Evolutionary conservation across 2,797 vertebrate genomes (phyloP).

Genomic region (Denticeps clupeoides): DNA sequence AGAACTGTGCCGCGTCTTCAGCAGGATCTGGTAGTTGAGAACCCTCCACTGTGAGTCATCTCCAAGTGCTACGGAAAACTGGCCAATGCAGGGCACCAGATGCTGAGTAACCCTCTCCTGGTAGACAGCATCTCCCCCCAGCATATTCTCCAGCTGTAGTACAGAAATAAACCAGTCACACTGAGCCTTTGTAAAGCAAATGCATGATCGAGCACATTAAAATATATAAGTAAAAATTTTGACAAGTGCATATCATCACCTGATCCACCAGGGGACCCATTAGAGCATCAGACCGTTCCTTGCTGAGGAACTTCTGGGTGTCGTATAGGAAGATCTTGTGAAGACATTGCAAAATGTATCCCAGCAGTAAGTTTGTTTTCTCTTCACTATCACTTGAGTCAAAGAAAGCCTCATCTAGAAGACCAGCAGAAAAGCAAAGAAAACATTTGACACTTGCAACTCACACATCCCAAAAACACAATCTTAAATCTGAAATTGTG

Average conservation of each 20-base stretch:
- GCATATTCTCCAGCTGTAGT: conserved; percentile 75
- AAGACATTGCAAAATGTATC: conserved; percentile 69
- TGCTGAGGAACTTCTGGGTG: conserved; percentile 78
- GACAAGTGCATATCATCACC: too few relatives aligned
- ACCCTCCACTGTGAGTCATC: conserved; percentile 88
- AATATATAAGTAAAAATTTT: too few relatives aligned
- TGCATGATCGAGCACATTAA: too few relatives aligned
- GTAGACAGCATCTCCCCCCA: conserved; percentile 69
- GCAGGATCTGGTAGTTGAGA: conserved; percentile 85
- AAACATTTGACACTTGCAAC: neutral
- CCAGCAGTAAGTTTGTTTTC: conserved; percentile 68
- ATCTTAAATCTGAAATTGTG: too few relatives aligned
- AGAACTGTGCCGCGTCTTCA: conserved; percentile 76
- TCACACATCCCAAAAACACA: too few relatives aligned
- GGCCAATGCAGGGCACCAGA: conserved; percentile 78
- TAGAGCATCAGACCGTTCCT: conserved; percentile 74
- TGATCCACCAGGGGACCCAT: conserved; percentile 81
- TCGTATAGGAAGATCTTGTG: conserved; percentile 88
- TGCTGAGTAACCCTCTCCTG: conserved; percentile 63
- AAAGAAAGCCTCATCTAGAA: conserved; percentile 65
- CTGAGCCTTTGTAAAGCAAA: too few relatives aligned
- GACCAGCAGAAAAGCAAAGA: neutral
- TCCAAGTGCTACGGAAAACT: conserved; percentile 78
- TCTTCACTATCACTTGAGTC: conserved; percentile 50
- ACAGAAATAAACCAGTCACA: too few relatives aligned